phyloP scores from a whole-genome alignment of 2,797 vertebrate genomes.

The Tadarida brasiliensis region DNA sequence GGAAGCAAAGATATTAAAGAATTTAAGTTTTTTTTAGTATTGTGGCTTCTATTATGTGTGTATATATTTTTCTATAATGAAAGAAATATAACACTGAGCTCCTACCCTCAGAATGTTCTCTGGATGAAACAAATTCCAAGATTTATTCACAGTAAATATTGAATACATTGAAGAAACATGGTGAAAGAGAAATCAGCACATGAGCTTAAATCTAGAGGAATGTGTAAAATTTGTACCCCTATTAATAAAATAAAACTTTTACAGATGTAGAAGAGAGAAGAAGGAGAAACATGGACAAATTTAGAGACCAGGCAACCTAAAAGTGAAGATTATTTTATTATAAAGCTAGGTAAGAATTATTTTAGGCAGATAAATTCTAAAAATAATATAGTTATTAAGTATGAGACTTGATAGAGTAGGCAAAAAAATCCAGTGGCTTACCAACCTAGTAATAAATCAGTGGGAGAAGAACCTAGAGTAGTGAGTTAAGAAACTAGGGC shows the following conservation, averaged over 20 bases:
- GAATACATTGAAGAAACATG: background rate
- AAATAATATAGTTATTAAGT: background rate
- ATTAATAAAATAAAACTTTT: constrained; percentile 12
- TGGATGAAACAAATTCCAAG: background rate
- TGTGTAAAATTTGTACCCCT: background rate
- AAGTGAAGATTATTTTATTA: background rate
- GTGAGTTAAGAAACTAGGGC: background rate
- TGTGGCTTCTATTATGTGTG: background rate
- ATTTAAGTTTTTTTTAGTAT: background rate
- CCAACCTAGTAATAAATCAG: background rate
- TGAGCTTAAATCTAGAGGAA: background rate
- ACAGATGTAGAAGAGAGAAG: background rate
- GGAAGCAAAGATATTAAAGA: background rate
- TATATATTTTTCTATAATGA: background rate
- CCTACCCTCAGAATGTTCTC: background rate
- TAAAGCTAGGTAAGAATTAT: background rate
- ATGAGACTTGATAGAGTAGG: background rate
- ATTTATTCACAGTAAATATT: background rate
- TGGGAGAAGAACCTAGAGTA: background rate
- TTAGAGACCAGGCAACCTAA: background rate
- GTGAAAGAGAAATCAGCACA: background rate
- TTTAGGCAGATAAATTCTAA: background rate
- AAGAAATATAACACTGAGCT: background rate
- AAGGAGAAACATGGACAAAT: background rate
- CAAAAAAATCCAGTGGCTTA: background rate